A percentile compares a stretch with the other conserved stretches of the same genome.
phyloP scores from a whole-genome alignment of 2,797 vertebrate species.

The Clamator glandarius region DNA sequence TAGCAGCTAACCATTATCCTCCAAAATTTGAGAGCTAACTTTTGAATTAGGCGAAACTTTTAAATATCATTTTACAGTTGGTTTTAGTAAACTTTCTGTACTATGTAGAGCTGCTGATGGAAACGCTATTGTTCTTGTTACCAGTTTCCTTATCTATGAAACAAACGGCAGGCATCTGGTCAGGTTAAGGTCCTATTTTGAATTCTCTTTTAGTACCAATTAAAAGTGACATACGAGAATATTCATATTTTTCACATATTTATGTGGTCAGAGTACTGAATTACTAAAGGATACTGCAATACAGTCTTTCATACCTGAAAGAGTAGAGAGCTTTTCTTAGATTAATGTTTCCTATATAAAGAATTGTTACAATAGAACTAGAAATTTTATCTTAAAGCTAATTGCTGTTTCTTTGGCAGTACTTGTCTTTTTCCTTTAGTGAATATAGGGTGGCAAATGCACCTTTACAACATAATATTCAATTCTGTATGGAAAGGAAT shows the following conservation, averaged over 20 bases:
- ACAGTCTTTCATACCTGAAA: background rate
- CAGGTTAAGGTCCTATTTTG: background rate
- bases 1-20: background rate
- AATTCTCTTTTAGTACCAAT: background rate
- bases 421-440: background rate
- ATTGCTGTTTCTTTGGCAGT: background rate
- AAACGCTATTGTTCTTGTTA: background rate
- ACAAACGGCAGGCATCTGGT: background rate
- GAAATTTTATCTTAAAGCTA: background rate
- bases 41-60: background rate
- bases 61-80: background rate
- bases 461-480: background rate
- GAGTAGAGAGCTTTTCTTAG: background rate
- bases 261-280: background rate
- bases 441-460: background rate
- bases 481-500: background rate
- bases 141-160: background rate
- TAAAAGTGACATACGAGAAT: background rate
- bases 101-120: background rate
- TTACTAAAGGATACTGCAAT: background rate
- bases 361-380: background rate
- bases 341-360: background rate
- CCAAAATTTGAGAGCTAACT: background rate
- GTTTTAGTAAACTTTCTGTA: background rate
- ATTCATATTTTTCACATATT: rapidly evolving